Conservation (phyloP, 2,888 invertebrate species). For the Zaprionus bogoriensis region DNA sequence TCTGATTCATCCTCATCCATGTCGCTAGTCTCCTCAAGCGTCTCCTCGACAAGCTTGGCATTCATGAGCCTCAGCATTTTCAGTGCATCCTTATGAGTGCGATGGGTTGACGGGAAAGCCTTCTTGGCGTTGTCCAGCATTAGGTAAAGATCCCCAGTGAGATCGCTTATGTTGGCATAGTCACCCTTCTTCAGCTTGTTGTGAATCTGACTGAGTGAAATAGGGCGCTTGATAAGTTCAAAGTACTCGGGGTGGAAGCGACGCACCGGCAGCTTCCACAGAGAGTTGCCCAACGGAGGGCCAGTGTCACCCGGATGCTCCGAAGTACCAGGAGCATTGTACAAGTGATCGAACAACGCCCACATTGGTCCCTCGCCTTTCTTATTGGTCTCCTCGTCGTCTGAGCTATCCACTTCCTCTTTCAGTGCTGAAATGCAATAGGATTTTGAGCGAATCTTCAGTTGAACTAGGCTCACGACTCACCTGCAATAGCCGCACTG, state of each 20-base stretch:
- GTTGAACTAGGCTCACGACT: background rate
- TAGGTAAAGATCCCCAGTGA: constrained; percentile 96
- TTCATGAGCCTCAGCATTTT: constrained; percentile 93
- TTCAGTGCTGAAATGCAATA: constrained; percentile 81
- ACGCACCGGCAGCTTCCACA: constrained; percentile 95
- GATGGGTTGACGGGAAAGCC: constrained; percentile 91
- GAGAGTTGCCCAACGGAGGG: constrained; percentile 93
- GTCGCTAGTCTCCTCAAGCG: constrained; percentile 79
- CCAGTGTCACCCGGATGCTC: constrained; percentile 85
- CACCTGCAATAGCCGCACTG: constrained; percentile 76
- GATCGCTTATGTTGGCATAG: constrained; percentile 93
- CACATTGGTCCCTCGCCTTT: constrained; percentile 91
- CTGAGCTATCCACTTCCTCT: constrained; percentile 86
- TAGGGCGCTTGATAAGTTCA: constrained; percentile 97
- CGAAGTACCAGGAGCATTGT: constrained; percentile 85
- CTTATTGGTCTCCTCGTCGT: constrained; percentile 85
- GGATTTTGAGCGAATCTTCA: background rate
- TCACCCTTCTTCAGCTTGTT: constrained; percentile 91
- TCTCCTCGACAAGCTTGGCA: constrained; percentile 86
- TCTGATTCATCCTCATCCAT: constrained; percentile 70
- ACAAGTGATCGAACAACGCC: constrained; percentile 94
- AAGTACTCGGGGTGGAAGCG: constrained; percentile 98
- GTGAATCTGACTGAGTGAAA: constrained; percentile 95
- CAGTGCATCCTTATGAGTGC: constrained; percentile 92
- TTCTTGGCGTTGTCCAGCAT: constrained; percentile 98